Percentiles rank a stretch among this genome's conserved stretches.
These are phyloP conservation scores for Rhagium mordax DNA, from an alignment of 2,888 invertebrate genomes.

Conservation along the genomic window DNA sequence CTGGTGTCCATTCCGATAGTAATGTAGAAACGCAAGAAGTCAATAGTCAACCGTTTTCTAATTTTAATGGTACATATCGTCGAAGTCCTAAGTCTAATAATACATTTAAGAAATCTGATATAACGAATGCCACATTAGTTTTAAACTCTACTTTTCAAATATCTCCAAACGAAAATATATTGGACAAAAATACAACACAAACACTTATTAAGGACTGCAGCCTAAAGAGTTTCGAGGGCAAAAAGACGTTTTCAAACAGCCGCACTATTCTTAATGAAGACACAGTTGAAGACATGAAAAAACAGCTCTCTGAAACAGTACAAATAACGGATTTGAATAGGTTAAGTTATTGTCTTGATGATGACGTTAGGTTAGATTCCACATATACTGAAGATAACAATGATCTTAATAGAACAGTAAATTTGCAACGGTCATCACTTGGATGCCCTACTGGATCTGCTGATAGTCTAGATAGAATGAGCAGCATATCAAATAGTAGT, in stretches of 20 bases:
- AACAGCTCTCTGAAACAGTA: slow-evolving; percentile 42
- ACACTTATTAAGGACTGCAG: slow-evolving; percentile 40
- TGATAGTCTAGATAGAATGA: slow-evolving; percentile 68
- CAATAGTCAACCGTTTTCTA: slow-evolving; percentile 10
- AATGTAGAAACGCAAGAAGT: neutral
- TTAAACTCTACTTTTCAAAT: slow-evolving; percentile 52
- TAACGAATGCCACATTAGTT: slow-evolving; percentile 43
- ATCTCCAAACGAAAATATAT: slow-evolving; percentile 35
- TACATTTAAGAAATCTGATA: slow-evolving; percentile 56
- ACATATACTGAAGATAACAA: slow-evolving; percentile 43
- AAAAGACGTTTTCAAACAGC: slow-evolving; percentile 14
- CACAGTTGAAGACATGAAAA: slow-evolving; percentile 51
- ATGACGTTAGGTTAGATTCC: slow-evolving; percentile 43
- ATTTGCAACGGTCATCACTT: slow-evolving; percentile 41
- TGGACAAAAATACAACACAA: slow-evolving; percentile 36
- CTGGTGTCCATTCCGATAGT: neutral
- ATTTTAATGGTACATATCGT: slow-evolving; percentile 48
- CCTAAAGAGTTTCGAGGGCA: slow-evolving; percentile 30
- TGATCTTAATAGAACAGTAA: slow-evolving; percentile 44
- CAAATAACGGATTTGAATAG: slow-evolving; percentile 46
- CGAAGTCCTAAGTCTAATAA: slow-evolving; percentile 50
- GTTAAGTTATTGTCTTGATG: slow-evolving; percentile 52
- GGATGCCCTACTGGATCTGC: slow-evolving; percentile 63
- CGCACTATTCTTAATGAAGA: slow-evolving; percentile 28
- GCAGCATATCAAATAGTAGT: slow-evolving; percentile 66